These are phyloP conservation scores for Eretmodus cyanostictus DNA, from an alignment of 2,113 vertebrate species.

Conservation along the genomic window DNA sequence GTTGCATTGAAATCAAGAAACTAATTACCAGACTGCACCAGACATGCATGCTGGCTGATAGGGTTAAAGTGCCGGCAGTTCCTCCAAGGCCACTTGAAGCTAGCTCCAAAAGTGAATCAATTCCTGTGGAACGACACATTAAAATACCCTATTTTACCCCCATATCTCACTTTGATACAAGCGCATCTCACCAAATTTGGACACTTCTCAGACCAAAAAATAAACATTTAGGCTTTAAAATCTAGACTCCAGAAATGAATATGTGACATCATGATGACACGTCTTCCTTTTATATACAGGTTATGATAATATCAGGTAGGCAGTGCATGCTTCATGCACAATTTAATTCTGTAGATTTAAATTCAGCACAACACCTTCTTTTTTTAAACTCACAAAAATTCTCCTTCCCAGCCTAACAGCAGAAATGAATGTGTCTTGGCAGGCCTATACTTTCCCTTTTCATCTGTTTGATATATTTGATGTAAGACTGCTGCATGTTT, in stretches of 20 bases:
- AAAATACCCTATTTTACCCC: rapidly evolving
- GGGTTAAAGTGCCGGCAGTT: not conserved
- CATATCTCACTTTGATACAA: not conserved
- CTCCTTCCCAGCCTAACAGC: not conserved
- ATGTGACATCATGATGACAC: rapidly evolving
- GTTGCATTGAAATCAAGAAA: rapidly evolving
- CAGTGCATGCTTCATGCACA: not conserved
- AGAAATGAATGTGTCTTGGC: not conserved
- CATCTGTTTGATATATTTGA: conserved; percentile 45
- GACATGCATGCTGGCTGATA: not conserved
- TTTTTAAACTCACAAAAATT: not conserved
- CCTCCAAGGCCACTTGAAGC: not conserved
- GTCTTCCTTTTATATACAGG: not conserved
- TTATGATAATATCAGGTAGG: not conserved
- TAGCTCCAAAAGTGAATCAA: not conserved
- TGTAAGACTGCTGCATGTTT: conserved; percentile 10
- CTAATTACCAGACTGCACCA: not conserved
- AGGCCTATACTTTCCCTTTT: conserved; percentile 1
- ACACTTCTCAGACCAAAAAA: not conserved
- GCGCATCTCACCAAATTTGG: rapidly evolving
- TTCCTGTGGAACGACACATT: not conserved
- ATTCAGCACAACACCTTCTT: not conserved
- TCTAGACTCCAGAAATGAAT: rapidly evolving
- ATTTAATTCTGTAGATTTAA: not conserved
- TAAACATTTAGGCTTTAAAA: not conserved